These are phyloP conservation scores for Rotaria sp. DNA, from an alignment of 2,888 invertebrate species.

Conservation along the genomic window DNA sequence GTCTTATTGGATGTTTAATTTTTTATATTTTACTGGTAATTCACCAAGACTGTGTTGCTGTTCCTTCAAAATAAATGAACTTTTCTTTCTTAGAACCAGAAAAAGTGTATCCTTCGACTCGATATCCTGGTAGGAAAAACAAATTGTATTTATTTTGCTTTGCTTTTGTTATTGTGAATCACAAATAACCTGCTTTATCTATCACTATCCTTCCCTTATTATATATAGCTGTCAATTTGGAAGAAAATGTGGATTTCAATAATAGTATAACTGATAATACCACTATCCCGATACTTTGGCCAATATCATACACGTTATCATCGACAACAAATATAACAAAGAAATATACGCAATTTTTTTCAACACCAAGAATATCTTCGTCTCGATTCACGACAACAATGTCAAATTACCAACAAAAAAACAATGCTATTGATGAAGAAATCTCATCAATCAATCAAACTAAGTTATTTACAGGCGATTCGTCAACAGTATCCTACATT, in stretches of 20 bases:
- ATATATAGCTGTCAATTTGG: background rate
- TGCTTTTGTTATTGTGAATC: background rate
- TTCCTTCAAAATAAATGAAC: too few relatives aligned
- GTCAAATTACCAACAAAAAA: background rate
- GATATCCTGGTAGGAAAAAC: background rate
- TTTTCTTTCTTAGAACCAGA: background rate
- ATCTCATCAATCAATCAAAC: too few relatives aligned
- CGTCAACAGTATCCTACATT: too few relatives aligned
- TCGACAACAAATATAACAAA: background rate
- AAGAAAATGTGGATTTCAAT: background rate
- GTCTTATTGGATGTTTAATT: slow-evolving; percentile 17
- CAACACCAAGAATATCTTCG: background rate
- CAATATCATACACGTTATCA: background rate
- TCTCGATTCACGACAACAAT: background rate
- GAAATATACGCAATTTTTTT: background rate
- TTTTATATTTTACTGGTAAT: background rate
- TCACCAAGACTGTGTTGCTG: background rate
- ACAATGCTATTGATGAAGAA: background rate
- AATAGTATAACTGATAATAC: background rate
- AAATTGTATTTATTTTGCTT: background rate
- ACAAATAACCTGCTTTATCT: background rate
- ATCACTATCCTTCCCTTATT: background rate
- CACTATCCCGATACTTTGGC: background rate
- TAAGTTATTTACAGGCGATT: too few relatives aligned
- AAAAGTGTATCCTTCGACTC: background rate